Evolutionary conservation across 2,888 invertebrate species (phyloP).

Genomic region (Odontothrips loti): DNA sequence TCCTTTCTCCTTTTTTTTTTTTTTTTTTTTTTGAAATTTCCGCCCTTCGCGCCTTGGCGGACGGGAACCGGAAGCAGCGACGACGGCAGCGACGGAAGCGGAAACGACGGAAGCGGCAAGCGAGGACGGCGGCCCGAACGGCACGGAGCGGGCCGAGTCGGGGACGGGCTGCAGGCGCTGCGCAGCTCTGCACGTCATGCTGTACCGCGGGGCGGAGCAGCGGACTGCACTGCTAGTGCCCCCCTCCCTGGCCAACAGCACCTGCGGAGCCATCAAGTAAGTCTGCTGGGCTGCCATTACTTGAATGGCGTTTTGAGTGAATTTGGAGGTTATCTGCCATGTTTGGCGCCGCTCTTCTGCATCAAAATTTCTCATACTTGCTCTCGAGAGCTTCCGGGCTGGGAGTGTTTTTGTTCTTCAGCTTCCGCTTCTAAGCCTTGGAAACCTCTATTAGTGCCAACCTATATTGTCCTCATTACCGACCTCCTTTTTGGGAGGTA

Average conservation of each 20-base stretch:
- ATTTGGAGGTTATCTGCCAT: no score
- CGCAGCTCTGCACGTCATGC: background rate
- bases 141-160: background rate
- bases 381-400: no score
- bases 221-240: constrained; percentile 12
- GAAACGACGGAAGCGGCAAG: background rate
- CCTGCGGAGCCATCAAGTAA: constrained; percentile 36
- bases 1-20: background rate
- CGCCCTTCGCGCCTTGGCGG: background rate
- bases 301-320: no score
- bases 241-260: constrained; percentile 15
- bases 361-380: no score
- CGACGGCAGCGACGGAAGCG: background rate
- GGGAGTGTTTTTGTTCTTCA: no score
- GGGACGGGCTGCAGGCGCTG: background rate
- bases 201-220: constrained; percentile 18
- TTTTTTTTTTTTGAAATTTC: background rate
- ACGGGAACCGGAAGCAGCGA: background rate
- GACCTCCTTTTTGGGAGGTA: no score
- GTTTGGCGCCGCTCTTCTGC: no score
- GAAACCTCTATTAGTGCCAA: no score
- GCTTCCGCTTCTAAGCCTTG: no score
- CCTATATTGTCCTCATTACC: no score
- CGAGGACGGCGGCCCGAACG: background rate
- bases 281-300: background rate